Conservation (phyloP, 2,113 vertebrate species). For the Toxotes jaculatrix region DNA sequence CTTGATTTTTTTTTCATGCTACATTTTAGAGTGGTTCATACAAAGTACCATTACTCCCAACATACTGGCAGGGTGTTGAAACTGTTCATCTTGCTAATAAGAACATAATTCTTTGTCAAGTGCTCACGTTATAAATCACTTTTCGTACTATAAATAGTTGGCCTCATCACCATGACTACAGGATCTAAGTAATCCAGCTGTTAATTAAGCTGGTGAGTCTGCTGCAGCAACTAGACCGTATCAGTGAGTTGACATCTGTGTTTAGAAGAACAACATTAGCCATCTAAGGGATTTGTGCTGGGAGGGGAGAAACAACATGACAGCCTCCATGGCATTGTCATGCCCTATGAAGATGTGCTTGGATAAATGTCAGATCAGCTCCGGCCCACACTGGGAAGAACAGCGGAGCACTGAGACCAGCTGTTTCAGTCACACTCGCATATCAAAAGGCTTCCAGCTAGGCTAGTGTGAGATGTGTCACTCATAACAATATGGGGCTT, state of each 20-base stretch:
- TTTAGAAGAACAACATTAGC: conserved; percentile 38
- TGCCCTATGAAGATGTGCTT: conserved; percentile 60
- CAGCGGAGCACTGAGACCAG: conserved; percentile 39
- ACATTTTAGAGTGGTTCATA: conserved; percentile 1
- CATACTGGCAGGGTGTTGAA: conserved; percentile 4
- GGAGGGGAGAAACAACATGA: conserved; percentile 19
- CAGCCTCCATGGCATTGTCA: conserved; percentile 63
- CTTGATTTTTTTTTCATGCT: not conserved
- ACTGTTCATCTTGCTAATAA: conserved; percentile 36
- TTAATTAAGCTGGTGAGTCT: conserved; percentile 47
- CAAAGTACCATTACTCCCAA: not conserved
- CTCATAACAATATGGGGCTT: conserved; percentile 45
- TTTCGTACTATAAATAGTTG: conserved; percentile 52
- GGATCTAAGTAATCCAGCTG: conserved; percentile 52
- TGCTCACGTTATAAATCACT: conserved; percentile 30
- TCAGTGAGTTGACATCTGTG: conserved; percentile 38
- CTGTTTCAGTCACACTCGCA: conserved; percentile 46
- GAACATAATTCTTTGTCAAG: conserved; percentile 56
- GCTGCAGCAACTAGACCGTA: conserved; percentile 19
- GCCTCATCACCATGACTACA: conserved; percentile 60
- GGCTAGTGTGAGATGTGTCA: conserved; percentile 42
- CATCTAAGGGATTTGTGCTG: conserved; percentile 35
- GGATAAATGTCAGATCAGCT: conserved; percentile 72
- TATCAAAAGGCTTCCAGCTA: conserved; percentile 65
- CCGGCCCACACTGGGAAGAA: conserved; percentile 43